A percentile compares a stretch with the other conserved stretches of the same genome.
phyloP scores from a whole-genome alignment of 2,113 vertebrate genomes.

The Carettochelys insculpta region DNA sequence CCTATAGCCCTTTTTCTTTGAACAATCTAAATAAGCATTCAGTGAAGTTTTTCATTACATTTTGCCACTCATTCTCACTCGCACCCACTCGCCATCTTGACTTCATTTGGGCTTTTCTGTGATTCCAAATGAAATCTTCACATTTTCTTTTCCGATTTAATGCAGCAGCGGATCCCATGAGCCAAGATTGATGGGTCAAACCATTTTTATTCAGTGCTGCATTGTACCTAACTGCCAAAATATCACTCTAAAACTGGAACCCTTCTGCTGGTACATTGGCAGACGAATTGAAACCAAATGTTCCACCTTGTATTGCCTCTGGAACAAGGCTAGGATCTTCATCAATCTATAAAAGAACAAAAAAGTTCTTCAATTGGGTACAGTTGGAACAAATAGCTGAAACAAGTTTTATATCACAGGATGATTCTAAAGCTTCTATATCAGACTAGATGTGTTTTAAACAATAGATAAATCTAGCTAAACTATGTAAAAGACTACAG shows the following conservation, averaged over 20 bases:
- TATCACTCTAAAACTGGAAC: conserved; percentile 98
- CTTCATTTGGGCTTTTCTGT: conserved; percentile 97
- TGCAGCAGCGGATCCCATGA: conserved; percentile 99
- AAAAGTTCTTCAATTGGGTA: neutral
- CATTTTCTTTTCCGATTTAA: conserved; percentile 97
- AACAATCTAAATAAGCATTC: conserved; percentile 95
- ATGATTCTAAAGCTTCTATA: neutral
- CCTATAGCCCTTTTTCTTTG: conserved; percentile 88
- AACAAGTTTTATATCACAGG: neutral
- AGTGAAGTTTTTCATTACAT: conserved; percentile 95
- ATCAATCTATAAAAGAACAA: conserved; percentile 84
- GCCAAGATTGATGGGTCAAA: conserved; percentile 99
- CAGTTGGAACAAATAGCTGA: too few relatives aligned
- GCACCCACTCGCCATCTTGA: conserved; percentile 99
- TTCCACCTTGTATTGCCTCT: conserved; percentile 97
- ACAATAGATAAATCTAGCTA: neutral
- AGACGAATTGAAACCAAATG: conserved; percentile 97
- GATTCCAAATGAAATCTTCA: conserved; percentile 99
- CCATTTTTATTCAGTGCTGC: conserved; percentile 98
- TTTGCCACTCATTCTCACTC: conserved; percentile 99
- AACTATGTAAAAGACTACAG: neutral
- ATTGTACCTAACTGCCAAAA: conserved; percentile 93
- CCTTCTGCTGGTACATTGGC: conserved; percentile 99
- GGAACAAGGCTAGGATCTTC: conserved; percentile 98
- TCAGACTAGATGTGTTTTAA: neutral